Evolutionary conservation across 2,113 vertebrate genomes (phyloP).

Genomic region (Rhinolophus ferrumequinum): DNA sequence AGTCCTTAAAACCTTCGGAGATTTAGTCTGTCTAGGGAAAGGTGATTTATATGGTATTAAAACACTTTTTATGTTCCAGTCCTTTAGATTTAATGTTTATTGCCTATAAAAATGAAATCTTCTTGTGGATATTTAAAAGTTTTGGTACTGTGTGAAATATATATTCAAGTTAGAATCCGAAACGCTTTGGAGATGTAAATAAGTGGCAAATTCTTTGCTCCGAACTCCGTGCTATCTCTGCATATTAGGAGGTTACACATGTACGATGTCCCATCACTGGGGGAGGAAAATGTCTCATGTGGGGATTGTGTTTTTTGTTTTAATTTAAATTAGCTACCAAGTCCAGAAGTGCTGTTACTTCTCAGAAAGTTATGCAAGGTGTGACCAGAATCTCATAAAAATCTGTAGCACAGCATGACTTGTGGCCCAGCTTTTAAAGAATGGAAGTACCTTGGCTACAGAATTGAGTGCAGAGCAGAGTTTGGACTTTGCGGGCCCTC

Average conservation of each 20-base stretch:
- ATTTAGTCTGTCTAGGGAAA: conserved; percentile 89
- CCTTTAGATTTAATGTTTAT: conserved; percentile 93
- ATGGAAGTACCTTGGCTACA: not conserved
- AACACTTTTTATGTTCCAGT: conserved; percentile 90
- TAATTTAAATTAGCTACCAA: not conserved
- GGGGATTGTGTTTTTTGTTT: not conserved
- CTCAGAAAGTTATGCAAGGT: not conserved
- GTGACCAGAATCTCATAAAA: conserved; percentile 33
- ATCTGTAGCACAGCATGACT: not conserved
- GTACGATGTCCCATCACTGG: not conserved
- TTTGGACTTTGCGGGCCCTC: not conserved
- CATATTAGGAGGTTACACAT: not conserved
- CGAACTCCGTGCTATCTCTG: not conserved
- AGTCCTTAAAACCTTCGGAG: conserved; percentile 89
- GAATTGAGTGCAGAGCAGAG: not conserved
- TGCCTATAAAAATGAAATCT: conserved; percentile 92
- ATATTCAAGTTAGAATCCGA: conserved; percentile 82
- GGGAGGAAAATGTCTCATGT: not conserved
- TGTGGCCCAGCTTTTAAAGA: not conserved
- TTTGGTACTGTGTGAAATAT: conserved; percentile 87
- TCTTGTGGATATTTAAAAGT: conserved; percentile 90
- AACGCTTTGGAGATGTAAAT: conserved; percentile 85
- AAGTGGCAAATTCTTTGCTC: conserved; percentile 72
- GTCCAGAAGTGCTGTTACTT: not conserved
- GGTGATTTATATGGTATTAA: conserved; percentile 91